Evolutionary conservation across 1,140 invertebrate species (phyloP), one percentile per base, ranked within the genome.

Genomic region (Aphelinus certus): DNA sequence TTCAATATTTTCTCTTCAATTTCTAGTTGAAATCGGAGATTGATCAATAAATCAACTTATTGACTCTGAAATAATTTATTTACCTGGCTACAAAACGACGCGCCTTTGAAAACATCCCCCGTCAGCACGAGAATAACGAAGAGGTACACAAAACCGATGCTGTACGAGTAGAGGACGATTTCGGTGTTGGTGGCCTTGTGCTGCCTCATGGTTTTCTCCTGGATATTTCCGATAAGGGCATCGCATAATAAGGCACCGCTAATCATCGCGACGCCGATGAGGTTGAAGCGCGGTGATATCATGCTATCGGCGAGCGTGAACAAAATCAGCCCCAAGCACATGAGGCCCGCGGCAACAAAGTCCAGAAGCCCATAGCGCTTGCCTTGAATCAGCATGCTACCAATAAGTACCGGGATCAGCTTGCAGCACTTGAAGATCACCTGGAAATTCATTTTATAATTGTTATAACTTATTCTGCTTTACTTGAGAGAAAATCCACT

Each of bases 391-490:
- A 98, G 79, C 78, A 98, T 94, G 76, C 96, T 95, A 61, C 97
- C 97, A 76, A 97, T 92, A 79, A 98, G 90, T 0, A 98, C 97
- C 2, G 97, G 97, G 80, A 98, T 97, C 0, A 99, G 89, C 88
- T 99, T 99, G 83, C 97, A 99, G 83, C 96, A 98, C 87, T 97
- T 97, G 83, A 97, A 97, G 79, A 97, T 96, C n/a, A 97, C 92
- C 87, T 94, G 90, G 47, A 49, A 73, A 68, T 56, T 26, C 42
- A 49, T n/a, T 66, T 66, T 10, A n/a, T 7, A 42, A 47, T 66
- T 66, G 48, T 66, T 43, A 60, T 61, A n/a, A 7, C 9, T 61
- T 56, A 58, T 58, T 9, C 49, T 5, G 4, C 10, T 53, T 66
- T 66, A 66, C 3, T 51, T 10, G 26, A 3, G 4, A 66, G 42